phyloP scores from a whole-genome alignment of 92 coral and sea anemone genomes.

The Zoanthus sansibaricus region DNA sequence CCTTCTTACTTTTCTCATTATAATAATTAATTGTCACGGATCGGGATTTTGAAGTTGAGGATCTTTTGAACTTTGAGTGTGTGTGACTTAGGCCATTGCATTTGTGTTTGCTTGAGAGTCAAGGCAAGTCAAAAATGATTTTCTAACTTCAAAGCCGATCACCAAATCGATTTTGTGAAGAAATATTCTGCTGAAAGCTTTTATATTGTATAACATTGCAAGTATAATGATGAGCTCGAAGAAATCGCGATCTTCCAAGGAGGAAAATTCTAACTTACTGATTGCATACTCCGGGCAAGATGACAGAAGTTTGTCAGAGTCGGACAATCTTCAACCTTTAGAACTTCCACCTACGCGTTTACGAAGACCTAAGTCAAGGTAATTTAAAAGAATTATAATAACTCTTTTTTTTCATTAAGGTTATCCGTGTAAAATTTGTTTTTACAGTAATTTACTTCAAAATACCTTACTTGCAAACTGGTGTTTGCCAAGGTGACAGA shows the following conservation, averaged over 20 bases:
- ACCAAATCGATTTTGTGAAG: conserved; percentile 12
- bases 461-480: conserved; percentile 12
- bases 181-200: neutral
- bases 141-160: neutral
- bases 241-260: conserved; percentile 56
- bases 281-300: conserved; percentile 74
- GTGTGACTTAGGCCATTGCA: too few species aligned
- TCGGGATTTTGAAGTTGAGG: neutral
- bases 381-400: conserved; percentile 16
- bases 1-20: neutral
- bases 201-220: neutral
- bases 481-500: conserved; percentile 30
- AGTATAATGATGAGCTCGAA: conserved; percentile 57
- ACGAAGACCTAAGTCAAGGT: conserved; percentile 86
- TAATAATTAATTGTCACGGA: neutral
- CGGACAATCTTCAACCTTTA: conserved; percentile 76
- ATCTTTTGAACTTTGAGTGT: neutral
- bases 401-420: neutral
- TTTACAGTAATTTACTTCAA: neutral
- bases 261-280: conserved; percentile 68
- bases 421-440: neutral
- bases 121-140: neutral
- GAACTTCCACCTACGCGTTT: conserved; percentile 91
- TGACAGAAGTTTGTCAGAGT: conserved; percentile 75
- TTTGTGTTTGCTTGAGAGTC: too few species aligned